phyloP scores from a whole-genome alignment of 1,140 invertebrate genomes.

The Drosophila hydei region DNA sequence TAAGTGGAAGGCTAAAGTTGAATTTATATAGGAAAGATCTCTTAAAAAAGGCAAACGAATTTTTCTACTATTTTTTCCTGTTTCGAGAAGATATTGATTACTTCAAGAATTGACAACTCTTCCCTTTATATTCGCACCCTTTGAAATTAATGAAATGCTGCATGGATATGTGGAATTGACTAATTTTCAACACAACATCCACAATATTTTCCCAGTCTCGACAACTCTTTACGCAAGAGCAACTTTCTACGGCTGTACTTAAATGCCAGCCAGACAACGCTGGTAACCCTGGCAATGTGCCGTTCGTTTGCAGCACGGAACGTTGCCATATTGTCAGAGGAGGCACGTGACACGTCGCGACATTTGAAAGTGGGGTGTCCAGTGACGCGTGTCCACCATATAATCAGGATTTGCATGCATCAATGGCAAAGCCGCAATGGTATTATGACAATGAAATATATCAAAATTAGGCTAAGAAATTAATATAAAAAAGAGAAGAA shows the following conservation, averaged over 20 bases:
- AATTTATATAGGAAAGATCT: no score
- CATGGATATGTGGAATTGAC: background rate
- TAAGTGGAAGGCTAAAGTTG: no score
- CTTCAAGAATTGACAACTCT: no score
- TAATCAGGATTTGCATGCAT: constrained; percentile 80
- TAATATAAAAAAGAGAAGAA: background rate
- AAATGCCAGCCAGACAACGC: constrained; percentile 9
- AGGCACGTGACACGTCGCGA: constrained; percentile 55
- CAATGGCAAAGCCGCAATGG: constrained; percentile 57
- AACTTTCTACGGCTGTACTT: background rate
- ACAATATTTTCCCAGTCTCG: constrained; percentile 4
- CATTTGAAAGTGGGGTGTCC: constrained; percentile 25
- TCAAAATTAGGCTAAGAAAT: constrained; percentile 46
- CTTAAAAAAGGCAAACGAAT: no score
- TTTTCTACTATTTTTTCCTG: no score
- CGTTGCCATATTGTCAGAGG: constrained; percentile 68
- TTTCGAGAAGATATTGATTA: no score
- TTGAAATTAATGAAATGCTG: background rate
- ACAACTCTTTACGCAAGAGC: constrained; percentile 6
- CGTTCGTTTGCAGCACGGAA: constrained; percentile 32
- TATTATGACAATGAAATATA: constrained; percentile 60
- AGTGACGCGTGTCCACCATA: constrained; percentile 71
- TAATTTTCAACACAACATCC: background rate
- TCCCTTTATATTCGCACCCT: no score
- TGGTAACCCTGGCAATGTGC: constrained; percentile 64